Conservation (phyloP, 2,113 vertebrate genomes). For the Hirundichthys speculiger region DNA sequence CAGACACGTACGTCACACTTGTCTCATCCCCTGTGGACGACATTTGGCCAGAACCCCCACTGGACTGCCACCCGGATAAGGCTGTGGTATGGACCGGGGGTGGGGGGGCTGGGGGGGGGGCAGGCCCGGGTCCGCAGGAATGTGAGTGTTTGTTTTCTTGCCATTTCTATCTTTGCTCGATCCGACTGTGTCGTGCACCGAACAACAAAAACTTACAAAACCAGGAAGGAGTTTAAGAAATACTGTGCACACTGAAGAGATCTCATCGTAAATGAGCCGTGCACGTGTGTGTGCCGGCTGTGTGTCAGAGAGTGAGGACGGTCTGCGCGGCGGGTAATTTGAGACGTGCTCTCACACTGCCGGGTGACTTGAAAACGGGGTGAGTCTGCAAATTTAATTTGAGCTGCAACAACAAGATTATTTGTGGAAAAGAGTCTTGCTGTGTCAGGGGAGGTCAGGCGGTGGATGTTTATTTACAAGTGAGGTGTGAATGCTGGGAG, state of each 20-base stretch:
- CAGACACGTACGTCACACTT: slow-evolving; percentile 64
- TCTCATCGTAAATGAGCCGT: slow-evolving; percentile 20
- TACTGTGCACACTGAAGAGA: slow-evolving; percentile 44
- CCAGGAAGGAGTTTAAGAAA: slow-evolving; percentile 1
- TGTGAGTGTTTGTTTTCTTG: slow-evolving; percentile 49
- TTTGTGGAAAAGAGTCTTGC: slow-evolving; percentile 46
- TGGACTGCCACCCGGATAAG: slow-evolving; percentile 46
- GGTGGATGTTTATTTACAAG: slow-evolving; percentile 66
- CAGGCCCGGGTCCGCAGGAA: slow-evolving; percentile 22
- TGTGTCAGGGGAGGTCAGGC: slow-evolving; percentile 57
- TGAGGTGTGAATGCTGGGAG: slow-evolving; percentile 18
- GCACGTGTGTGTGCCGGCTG: background rate
- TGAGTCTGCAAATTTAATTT: slow-evolving; percentile 66
- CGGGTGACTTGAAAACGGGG: slow-evolving; percentile 41
- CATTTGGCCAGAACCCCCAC: slow-evolving; percentile 18
- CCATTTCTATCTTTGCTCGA: slow-evolving; percentile 34
- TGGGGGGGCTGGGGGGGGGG: slow-evolving; percentile 4
- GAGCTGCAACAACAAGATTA: slow-evolving; percentile 46
- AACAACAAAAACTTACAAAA: slow-evolving; percentile 36
- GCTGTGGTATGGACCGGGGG: slow-evolving; percentile 23
- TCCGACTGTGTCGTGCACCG: slow-evolving; percentile 27
- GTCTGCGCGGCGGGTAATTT: slow-evolving; percentile 38
- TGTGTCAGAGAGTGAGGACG: slow-evolving; percentile 8
- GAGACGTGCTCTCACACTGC: slow-evolving; percentile 51
- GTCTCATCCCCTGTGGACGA: slow-evolving; percentile 16